Evolutionary conservation across 2,888 invertebrate genomes (phyloP).

Genomic region (Villa cingulata): DNA sequence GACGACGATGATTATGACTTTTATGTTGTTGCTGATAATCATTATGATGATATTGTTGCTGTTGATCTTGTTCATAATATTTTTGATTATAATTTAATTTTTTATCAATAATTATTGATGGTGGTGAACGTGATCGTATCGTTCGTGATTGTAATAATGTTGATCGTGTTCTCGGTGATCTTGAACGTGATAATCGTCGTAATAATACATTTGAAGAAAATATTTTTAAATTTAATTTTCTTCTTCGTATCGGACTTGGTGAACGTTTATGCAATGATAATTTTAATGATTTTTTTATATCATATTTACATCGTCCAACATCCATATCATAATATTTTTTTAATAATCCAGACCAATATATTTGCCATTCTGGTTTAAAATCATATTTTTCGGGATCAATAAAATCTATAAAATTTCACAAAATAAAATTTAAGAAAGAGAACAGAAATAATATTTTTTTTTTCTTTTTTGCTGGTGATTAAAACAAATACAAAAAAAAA

Average conservation of each 20-base stretch:
- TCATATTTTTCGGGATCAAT: constrained; percentile 12
- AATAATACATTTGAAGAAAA: too few relatives aligned
- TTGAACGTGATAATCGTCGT: background rate
- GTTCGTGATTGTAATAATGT: constrained; percentile 1
- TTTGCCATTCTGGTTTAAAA: constrained; percentile 13
- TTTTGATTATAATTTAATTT: too few relatives aligned
- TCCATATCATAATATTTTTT: constrained; percentile 9
- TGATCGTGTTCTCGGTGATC: background rate
- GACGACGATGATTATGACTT: background rate
- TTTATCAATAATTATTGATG: too few relatives aligned
- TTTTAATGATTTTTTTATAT: constrained; percentile 8
- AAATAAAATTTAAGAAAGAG: too few relatives aligned
- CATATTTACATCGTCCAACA: constrained; percentile 8
- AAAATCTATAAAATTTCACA: constrained; percentile 6
- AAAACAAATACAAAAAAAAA: too few relatives aligned
- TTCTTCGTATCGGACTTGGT: constrained; percentile 9
- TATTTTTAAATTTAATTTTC: background rate
- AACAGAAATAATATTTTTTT: too few relatives aligned
- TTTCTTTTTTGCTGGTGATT: too few relatives aligned
- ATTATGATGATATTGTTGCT: background rate
- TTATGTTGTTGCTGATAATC: background rate
- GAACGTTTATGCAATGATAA: constrained; percentile 10
- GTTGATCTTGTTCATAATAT: too few relatives aligned
- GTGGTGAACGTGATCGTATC: too few relatives aligned
- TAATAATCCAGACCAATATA: constrained; percentile 9